Percentiles rank a stretch among this genome's conserved stretches.
Evolutionary conservation across 2,888 invertebrate genomes (phyloP).

Genomic region (Oscheius onirici): DNA sequence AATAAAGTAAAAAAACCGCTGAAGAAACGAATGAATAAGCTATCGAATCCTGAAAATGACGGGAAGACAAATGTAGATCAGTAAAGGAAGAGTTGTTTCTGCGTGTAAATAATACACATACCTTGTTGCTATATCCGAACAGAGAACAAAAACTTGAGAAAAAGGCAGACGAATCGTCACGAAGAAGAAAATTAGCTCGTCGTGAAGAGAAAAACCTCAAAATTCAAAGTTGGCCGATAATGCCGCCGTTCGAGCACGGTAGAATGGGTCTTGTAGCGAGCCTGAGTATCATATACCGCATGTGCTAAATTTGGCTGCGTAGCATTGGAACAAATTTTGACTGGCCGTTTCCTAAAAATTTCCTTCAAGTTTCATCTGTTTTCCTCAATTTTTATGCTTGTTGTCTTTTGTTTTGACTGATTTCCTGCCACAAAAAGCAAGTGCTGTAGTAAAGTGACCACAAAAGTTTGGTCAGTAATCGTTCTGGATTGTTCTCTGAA

Average conservation of each 20-base stretch:
- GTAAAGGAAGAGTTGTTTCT: no score
- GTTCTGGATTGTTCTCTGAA: no score
- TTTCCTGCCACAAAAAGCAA: neutral
- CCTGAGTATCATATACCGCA: no score
- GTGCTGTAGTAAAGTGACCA: no score
- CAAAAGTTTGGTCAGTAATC: no score
- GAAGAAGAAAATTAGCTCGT: neutral
- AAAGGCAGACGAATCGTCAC: conserved; percentile 6
- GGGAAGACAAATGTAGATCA: neutral
- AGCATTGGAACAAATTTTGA: no score
- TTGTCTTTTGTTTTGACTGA: neutral
- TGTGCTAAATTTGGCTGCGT: no score
- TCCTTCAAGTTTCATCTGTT: neutral
- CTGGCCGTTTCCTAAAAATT: neutral
- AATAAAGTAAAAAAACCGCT: neutral
- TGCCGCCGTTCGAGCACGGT: no score
- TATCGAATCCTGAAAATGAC: neutral
- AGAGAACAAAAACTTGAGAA: conserved; percentile 21
- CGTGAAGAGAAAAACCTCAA: neutral
- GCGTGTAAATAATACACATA: neutral
- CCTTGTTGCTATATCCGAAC: conserved; percentile 12
- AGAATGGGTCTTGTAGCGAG: no score
- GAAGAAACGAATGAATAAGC: neutral
- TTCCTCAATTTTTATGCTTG: neutral
- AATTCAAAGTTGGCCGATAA: neutral